Conservation (phyloP, 2,797 vertebrate species). For the Poecile montanus region DNA sequence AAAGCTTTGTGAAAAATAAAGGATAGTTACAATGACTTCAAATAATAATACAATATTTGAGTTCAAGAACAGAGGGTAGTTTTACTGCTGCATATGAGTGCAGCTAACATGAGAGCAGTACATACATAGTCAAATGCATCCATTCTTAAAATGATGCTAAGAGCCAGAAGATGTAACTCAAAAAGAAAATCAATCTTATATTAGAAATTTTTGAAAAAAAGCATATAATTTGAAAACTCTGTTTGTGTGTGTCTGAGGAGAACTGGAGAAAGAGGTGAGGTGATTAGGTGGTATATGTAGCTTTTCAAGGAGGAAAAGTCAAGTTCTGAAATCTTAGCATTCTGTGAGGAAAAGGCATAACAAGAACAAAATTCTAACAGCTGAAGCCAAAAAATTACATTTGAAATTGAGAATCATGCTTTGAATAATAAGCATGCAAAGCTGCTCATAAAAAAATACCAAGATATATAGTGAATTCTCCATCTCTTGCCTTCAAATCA, state of each 20-base stretch:
- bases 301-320: background rate
- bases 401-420: background rate
- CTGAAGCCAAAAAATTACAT: background rate
- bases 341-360: background rate
- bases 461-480: background rate
- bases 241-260: background rate
- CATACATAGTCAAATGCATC: fast-evolving
- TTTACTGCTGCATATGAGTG: background rate
- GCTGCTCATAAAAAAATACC: background rate
- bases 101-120: background rate
- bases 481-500: background rate
- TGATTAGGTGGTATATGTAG: fast-evolving
- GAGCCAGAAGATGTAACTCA: background rate
- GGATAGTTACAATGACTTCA: background rate
- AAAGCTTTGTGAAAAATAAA: background rate
- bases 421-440: background rate
- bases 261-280: background rate
- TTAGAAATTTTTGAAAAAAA: background rate
- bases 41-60: background rate
- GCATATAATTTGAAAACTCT: background rate
- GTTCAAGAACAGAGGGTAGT: background rate
- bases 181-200: background rate
- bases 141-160: background rate
- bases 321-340: background rate
- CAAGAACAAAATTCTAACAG: background rate